Evolutionary conservation across 2,888 invertebrate species (phyloP), one percentile per base, ranked within the genome.

Genomic region (Hetaerina titia): DNA sequence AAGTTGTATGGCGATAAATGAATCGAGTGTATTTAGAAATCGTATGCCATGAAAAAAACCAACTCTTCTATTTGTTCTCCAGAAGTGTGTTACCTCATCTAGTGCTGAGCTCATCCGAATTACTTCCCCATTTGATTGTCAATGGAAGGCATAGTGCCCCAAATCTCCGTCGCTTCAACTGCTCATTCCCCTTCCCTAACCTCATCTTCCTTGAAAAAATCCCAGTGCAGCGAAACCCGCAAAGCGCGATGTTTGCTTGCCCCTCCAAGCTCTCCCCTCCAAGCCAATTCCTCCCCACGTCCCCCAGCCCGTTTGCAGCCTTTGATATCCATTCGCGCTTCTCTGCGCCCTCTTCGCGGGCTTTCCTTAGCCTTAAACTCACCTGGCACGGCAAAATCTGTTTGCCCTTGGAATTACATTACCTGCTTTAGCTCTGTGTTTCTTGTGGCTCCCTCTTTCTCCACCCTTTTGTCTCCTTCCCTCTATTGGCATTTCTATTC

Each of bases 221-320:
- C 45, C 90, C 19, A 25, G 57, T 58, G 89, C 89, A 89, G 22
- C 58, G 89, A 89, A 89, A 89, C 57, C 89, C 89, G 15, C 89
- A 89, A 89, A 89, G 56, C 89, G 5, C n/a, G 69, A 22, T 89
- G 89, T 89, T 89, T 89, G 89, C 63, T 19, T 64, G 15, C 11
- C 64, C 90, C 11, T 19, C 69, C 69, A 22, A 7, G 5, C 69
- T 69, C 81, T 81, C 25, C 22, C 69, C 69, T 0, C 22, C n/a
- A 5, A 31, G 13, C 4, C 60, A 60, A 60, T 11, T 5, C 22
- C 17, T 22, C 63, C 19, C 0, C 25, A 1, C 31, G 25, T 0
- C 90, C 60, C 15, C 8, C 22, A 15, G 13, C 63, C 60, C 90
- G 22, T 56, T 22, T 57, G 4, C 58, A n/a, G 89, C 57, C 57